Conservation (phyloP, 2,888 invertebrate species). For the Andrena bicolor region DNA sequence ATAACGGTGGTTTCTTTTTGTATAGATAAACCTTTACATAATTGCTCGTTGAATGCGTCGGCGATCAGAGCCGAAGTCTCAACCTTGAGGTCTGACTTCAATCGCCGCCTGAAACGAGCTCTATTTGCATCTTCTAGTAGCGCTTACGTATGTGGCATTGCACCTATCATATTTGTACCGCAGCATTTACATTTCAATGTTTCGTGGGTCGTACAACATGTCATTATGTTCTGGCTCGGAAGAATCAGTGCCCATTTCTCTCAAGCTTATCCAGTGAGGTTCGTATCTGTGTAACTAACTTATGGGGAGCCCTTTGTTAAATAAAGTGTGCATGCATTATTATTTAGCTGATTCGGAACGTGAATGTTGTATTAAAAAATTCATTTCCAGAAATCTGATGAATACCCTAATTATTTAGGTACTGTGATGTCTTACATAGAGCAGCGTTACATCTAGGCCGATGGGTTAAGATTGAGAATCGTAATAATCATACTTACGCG, state of each 20-base stretch:
- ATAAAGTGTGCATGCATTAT: not conserved
- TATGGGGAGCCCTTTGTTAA: not conserved
- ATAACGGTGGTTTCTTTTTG: conserved; percentile 53
- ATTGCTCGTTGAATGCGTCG: conserved; percentile 90
- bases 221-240: conserved; percentile 93
- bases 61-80: conserved; percentile 94
- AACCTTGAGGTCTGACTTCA: conserved; percentile 93
- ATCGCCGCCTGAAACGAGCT: conserved; percentile 94
- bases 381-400: conserved; percentile 46
- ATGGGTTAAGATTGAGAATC: conserved; percentile 89
- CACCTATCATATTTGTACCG: conserved; percentile 83
- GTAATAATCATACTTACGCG: conserved; percentile 87
- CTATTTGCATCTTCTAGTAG: conserved; percentile 85
- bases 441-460: conserved; percentile 95
- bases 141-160: conserved; percentile 82
- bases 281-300: conserved; percentile 41
- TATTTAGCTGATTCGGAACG: not conserved
- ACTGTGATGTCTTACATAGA: conserved; percentile 96
- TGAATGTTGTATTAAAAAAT: conserved; percentile 38
- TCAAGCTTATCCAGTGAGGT: conserved; percentile 87
- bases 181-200: conserved; percentile 91
- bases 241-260: conserved; percentile 88
- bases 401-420: conserved; percentile 82
- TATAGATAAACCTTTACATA: conserved; percentile 89
- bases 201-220: conserved; percentile 93